Conservation (phyloP, 2,113 vertebrate genomes). For the Ctenodactylus gundi region DNA sequence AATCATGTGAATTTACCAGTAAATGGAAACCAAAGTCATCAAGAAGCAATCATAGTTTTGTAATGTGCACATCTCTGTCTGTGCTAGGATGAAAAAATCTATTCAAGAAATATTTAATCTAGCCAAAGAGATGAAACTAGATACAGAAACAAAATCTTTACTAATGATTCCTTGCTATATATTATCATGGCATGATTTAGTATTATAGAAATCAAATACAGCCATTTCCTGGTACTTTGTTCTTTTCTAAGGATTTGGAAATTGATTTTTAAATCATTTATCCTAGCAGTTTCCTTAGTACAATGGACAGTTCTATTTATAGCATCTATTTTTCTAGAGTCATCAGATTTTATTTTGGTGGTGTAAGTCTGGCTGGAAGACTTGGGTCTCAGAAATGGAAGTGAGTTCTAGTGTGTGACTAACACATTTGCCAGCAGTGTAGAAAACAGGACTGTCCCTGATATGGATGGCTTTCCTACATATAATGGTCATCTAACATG, state of each 20-base stretch:
- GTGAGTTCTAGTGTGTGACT: not conserved
- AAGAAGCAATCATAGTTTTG: not conserved
- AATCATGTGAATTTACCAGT: not conserved
- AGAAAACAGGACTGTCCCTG: not conserved
- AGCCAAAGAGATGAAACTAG: not conserved
- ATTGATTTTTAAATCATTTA: slow-evolving; percentile 60
- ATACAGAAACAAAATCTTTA: slow-evolving; percentile 34
- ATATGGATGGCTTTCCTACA: not conserved
- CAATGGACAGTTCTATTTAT: slow-evolving; percentile 23
- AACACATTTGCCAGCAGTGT: slow-evolving; percentile 7
- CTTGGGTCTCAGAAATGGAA: slow-evolving; percentile 25
- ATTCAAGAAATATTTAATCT: not conserved
- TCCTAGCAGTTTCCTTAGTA: slow-evolving; percentile 24
- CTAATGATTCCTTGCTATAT: slow-evolving; percentile 32
- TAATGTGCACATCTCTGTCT: not conserved
- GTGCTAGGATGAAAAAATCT: not conserved
- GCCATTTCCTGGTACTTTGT: slow-evolving; percentile 15
- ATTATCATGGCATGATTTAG: slow-evolving; percentile 38
- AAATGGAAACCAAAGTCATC: not conserved
- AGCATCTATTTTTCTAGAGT: slow-evolving; percentile 8
- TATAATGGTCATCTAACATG: not conserved
- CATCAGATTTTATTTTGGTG: slow-evolving; percentile 5
- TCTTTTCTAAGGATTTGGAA: slow-evolving; percentile 31
- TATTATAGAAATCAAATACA: slow-evolving; percentile 44
- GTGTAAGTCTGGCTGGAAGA: not conserved